Evolutionary conservation across 2,888 invertebrate species (phyloP), one percentile per base, ranked within the genome.

Genomic region (Odontothrips loti): DNA sequence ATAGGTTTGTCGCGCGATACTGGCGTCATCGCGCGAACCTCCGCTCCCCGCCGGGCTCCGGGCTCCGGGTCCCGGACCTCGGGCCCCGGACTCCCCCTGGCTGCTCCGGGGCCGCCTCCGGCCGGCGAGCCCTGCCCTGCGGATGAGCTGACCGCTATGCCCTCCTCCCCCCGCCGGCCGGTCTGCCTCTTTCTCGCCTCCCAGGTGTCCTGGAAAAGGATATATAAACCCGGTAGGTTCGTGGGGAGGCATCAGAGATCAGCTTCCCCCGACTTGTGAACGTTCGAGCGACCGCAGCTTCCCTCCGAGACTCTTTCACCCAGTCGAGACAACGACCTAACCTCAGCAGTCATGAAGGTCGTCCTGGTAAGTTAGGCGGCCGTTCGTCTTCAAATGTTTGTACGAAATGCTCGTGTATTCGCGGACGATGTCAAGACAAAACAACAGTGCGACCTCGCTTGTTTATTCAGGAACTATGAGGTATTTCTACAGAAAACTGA

Each of bases 141-240:
- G 15, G 58, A 15, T n/a, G 51, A 51, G 9, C 51, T 6, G 34
- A 3, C 51, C 17, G 58, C 6, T 6, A 6, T 20, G 6, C 58
- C 11, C 58, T 0, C 58, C 58, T 1, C 58, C 11, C 17, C 12
- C 58, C n/a, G 34, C 34, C n/a, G n/a, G 58, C 58, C n/a, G 11
- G 6, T 20, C 34, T 43, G 34, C 34, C 3, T 43, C 34, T 43
- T 43, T 6, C 6, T 43, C n/a, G 11, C n/a, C 68, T 23, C 23
- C 23, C 68, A 51, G 51, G 1, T 27, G 68, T 75, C 68, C 68
- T 75, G 27, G 27, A 75, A 4, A 58, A 58, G 58, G 68, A 75
- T 75, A 75, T 75, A 75, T 75, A 75, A 75, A 75, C 68, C 68
- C 23, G 68, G 68, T 12, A 27, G 68, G 68, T 23, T 12, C 68